A percentile compares a stretch with the other conserved stretches of the same genome.
Evolutionary conservation across 2,888 invertebrate genomes (phyloP).

Genomic region (Amiota communis): DNA sequence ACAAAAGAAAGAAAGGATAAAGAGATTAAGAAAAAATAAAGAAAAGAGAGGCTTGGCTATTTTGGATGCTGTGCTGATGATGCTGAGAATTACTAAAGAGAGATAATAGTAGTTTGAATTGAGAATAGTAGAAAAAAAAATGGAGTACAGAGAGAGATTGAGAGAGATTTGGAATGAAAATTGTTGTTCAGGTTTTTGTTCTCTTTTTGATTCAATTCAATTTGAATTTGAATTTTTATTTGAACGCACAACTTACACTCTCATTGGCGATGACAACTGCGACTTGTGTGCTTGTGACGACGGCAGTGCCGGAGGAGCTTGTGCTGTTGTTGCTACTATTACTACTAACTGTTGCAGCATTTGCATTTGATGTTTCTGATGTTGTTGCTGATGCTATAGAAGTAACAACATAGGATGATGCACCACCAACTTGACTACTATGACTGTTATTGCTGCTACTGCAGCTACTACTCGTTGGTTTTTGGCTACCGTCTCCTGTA

Average conservation of each 20-base stretch:
- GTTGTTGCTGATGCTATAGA: neutral
- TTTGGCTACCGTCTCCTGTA: neutral
- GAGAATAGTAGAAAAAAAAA: neutral
- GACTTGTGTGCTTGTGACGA: neutral
- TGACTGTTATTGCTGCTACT: neutral
- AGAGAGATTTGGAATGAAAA: slow-evolving; percentile 23
- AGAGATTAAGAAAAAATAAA: no score
- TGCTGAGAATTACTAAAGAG: slow-evolving; percentile 6
- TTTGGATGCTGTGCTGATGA: slow-evolving; percentile 14
- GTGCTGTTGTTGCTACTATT: slow-evolving; percentile 18
- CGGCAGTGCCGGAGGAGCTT: slow-evolving; percentile 27
- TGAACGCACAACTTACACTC: slow-evolving; percentile 52
- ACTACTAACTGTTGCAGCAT: slow-evolving; percentile 33
- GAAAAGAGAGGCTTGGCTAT: neutral
- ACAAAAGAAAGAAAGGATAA: no score
- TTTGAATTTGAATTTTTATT: neutral
- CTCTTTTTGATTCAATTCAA: neutral
- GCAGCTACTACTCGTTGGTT: neutral
- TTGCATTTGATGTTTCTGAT: slow-evolving; percentile 10
- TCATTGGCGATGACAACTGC: slow-evolving; percentile 48
- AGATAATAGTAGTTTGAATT: neutral
- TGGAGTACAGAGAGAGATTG: neutral
- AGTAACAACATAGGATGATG: neutral
- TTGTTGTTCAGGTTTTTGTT: slow-evolving; percentile 13
- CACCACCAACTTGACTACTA: no score